These are phyloP conservation scores for Frieseomelitta varia DNA, from an alignment of 1,140 invertebrate species.

Conservation along the genomic window DNA sequence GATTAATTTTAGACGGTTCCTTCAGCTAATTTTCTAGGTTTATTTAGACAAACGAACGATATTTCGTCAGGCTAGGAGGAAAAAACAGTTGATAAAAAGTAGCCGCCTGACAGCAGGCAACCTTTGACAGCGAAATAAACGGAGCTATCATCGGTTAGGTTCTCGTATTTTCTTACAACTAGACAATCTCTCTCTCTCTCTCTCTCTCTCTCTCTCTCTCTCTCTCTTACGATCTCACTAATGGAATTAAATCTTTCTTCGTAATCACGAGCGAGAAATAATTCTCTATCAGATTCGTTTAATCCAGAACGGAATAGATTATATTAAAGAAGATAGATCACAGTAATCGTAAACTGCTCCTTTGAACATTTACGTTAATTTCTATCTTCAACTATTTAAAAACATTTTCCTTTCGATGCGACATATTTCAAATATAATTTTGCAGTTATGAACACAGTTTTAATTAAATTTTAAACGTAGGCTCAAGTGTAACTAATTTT, in stretches of 20 bases:
- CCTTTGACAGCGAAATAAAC: not conserved
- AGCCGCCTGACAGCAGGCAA: constrained; percentile 17
- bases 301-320: too few species aligned
- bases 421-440: not conserved
- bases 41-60: not conserved
- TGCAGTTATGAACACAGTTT: not conserved
- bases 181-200: too few species aligned
- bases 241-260: too few species aligned
- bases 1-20: not conserved
- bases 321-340: too few species aligned
- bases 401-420: not conserved
- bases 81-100: constrained; percentile 13
- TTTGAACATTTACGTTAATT: not conserved
- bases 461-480: not conserved
- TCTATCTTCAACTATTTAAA: not conserved
- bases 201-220: too few species aligned
- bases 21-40: not conserved
- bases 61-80: not conserved
- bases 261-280: too few species aligned
- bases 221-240: too few species aligned
- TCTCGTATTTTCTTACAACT: not conserved
- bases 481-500: too few species aligned
- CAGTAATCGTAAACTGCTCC: too few species aligned
- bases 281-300: too few species aligned
- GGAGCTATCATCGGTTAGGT: not conserved